Evolutionary conservation across 2,888 invertebrate genomes (phyloP), one percentile per base, ranked within the genome.

Genomic region (Orthonychiurus folsomi): DNA sequence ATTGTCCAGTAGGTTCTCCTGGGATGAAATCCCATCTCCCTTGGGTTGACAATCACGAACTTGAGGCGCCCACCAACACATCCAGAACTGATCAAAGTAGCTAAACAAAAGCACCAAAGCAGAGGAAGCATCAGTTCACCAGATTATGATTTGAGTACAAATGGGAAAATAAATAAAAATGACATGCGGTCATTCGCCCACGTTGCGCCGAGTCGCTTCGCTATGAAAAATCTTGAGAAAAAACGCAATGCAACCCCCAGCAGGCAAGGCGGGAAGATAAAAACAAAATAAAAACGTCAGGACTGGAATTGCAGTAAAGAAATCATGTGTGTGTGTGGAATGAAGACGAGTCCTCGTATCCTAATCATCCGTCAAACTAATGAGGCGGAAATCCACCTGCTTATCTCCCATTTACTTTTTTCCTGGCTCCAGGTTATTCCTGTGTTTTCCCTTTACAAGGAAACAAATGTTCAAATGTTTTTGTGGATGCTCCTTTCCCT

Each of bases 11-110:
- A 83, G 76, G 74, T 83, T 82, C 65, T 80, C 78, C 27, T 80
- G 78, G 70, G 81, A 81, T 64, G 83, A 83, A 67, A 83, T 83
- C 23, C 83, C 83, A 73, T 83, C 83, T 25, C 82, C 81, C 72
- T 79, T 80, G 1, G 83, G 83, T 68, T 81, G 78, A 69, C 83
- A 84, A 15, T 81, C 80, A 28, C 81, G 75, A 5, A 83, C 83
- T 72, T 81, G 80, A 15, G 79, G 74, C 1, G 81, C 82, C 50
- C 80, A 79, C 27, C 79, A 78, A 68, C 83, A 83, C 75, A 82
- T 77, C 71, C 80, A 80, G 73, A 83, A 83, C 69, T 81, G 79
- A 62, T 82, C 81, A 73, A 83, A 83, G 72, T 83, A 82, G 66
- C 83, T 83, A 74, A 1, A 74, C 73, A 66, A 59, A 57, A 58